Base-by-base conservation (phyloP, 2,888 invertebrate genomes). In the Hartigia nigra region DNA sequence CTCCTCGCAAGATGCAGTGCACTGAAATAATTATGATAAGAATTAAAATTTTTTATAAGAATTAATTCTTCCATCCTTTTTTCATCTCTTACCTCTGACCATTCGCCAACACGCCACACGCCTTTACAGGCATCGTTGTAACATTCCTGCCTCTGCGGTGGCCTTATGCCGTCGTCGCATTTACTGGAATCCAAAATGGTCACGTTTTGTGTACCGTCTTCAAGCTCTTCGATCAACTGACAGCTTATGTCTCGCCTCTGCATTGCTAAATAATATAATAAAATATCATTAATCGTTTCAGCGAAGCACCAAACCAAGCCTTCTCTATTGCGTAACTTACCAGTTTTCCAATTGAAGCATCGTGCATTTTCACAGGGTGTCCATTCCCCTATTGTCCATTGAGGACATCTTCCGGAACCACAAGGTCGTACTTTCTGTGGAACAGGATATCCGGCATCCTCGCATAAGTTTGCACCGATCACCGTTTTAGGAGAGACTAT, bases 41-140 rank as follows among this genome's bases (percentile, higher is more conserved):
- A 23, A 69, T 32, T 69, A 14, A 55, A 4, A 23, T 55, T 23
- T 23, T 4, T 3, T 34, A 34, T 34, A 55, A 23, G 23, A 55
- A 55, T 39, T 39, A 14, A 23, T 23, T 23, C 5, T 23, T 55
- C 5, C 9, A 23, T 55, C 0, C 14, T 23, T 39, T 4, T 1
- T 39, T 34, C 4, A 0, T 35, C 37, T 87, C 91, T 92, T 92
- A 98, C 98, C 95, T 97, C 96, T 70, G 97, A 97, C 99, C 99
- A 99, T 79, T 96, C 95, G 12, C 97, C 97, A 5, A 96, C 95
- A 81, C 95, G 94, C 99, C 99, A 99, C 76, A 96, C 95, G 0
- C 98, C 96, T 87, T 95, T 95, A 92, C 98, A 98, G n/a, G 95
- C 95, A 83, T 95, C 94, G 88, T 95, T 96, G 87, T 95, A 94